Evolutionary conservation across 1,140 invertebrate genomes (phyloP).

Genomic region (Sesamia nonagrioides): DNA sequence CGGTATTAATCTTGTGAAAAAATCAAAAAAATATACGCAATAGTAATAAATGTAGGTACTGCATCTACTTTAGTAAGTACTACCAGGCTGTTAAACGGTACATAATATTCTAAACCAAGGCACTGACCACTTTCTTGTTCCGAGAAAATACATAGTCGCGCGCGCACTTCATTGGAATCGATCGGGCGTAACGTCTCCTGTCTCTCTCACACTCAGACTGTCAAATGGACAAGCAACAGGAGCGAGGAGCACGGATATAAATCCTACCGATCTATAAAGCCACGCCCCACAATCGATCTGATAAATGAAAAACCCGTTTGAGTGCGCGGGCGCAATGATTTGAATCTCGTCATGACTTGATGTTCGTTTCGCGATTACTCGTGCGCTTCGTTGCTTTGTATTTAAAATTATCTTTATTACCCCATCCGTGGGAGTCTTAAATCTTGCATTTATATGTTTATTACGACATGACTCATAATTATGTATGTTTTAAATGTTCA

Average conservation of each 20-base stretch:
- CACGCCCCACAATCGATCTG: constrained; percentile 80
- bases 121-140: constrained; percentile 60
- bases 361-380: constrained; percentile 67
- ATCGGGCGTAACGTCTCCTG: constrained; percentile 70
- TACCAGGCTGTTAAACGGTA: constrained; percentile 31
- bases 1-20: constrained; percentile 30
- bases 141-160: constrained; percentile 64
- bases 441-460: constrained; percentile 58
- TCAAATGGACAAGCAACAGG: constrained; percentile 13
- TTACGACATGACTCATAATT: constrained; percentile 58
- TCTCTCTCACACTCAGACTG: constrained; percentile 61
- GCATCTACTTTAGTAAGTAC: constrained; percentile 17
- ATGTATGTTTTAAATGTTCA: constrained; percentile 52
- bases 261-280: constrained; percentile 55
- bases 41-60: constrained; percentile 22
- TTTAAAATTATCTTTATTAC: constrained; percentile 83
- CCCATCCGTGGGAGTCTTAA: constrained; percentile 74
- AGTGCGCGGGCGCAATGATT: constrained; percentile 74
- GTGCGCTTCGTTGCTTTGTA: constrained; percentile 68
- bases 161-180: constrained; percentile 63
- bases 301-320: constrained; percentile 74
- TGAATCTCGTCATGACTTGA: constrained; percentile 75
- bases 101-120: constrained; percentile 56
- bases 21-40: constrained; percentile 38
- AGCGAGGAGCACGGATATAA: constrained; percentile 63